Evolutionary conservation across 2,113 vertebrate species (phyloP).

Genomic region (Camelus dromedarius): DNA sequence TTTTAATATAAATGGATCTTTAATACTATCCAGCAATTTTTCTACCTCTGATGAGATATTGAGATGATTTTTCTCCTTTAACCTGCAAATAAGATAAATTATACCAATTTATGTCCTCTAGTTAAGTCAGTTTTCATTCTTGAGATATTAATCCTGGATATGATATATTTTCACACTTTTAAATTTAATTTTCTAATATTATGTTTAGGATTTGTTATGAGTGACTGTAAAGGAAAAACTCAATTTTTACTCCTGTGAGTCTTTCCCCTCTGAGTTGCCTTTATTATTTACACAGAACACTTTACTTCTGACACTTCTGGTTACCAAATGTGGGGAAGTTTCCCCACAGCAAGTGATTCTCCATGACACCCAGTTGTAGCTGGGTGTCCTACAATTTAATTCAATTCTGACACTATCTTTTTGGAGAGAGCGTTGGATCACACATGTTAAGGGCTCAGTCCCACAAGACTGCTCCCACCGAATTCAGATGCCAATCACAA

Average conservation of each 20-base stretch:
- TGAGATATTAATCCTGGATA: not conserved
- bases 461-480: too few species aligned
- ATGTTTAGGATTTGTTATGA: not conserved
- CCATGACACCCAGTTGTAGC: not conserved
- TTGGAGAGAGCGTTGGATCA: not conserved
- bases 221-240: not conserved
- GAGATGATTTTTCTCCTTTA: not conserved
- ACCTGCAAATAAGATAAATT: not conserved
- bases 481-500: not conserved
- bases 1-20: not conserved
- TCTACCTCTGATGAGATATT: not conserved
- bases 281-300: not conserved
- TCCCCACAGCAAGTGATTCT: not conserved
- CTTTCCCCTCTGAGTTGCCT: not conserved
- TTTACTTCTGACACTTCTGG: not conserved
- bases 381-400: not conserved
- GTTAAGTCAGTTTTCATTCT: not conserved
- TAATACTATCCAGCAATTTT: not conserved
- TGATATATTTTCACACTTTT: not conserved
- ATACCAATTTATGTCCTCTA: not conserved
- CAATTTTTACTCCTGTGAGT: not conserved
- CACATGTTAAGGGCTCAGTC: not conserved
- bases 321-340: not conserved
- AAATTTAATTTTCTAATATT: not conserved
- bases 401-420: not conserved